Evolutionary conservation across 2,888 invertebrate genomes (phyloP), one percentile per base, ranked within the genome.

Genomic region (Lobophora halterata): DNA sequence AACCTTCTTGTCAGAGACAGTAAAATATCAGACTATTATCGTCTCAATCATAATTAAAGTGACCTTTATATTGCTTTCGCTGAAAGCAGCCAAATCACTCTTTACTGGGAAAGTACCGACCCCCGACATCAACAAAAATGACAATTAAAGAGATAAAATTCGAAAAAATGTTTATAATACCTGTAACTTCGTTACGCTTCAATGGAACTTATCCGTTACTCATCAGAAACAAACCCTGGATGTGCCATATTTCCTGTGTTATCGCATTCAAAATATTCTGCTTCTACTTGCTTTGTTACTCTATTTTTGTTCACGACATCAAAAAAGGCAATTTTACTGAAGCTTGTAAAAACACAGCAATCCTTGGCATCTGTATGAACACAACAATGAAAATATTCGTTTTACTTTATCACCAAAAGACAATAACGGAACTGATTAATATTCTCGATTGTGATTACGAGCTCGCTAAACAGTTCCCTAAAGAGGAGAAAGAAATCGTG

Each of bases 391-490:
- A 80, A 49, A 75, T 70, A 43, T 35, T 46, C 1, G 60, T 67
- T 3, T 47, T 80, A n/a, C 23, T 74, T 4, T 50, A 54, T 30
- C 49, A 62, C 20, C 59, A 62, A 30, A 24, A 60, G 7, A 52
- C 61, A 9, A 55, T 79, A 3, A 51, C 36, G 6, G 32, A 52
- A 7, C 34, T 76, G 0, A 71, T 82, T 20, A 26, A 40, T 1
- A 49, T 49, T 0, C 39, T 83, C 1, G 53, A 79, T 21, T 39
- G 43, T 3, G 81, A 82, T 50, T 80, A 77, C 9, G 43, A 61
- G 21, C 13, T 39, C 2, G 63, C 65, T 1, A 46, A 63, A 24
- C 31, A 49, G 7, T 61, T 58, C 3, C 30, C 52, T 3, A 40
- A 46, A 2, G 61, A 66, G 11, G 75, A 79, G 16, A 61, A 54